These are phyloP conservation scores for Hydroisotoma schaefferi DNA, from an alignment of 2,888 invertebrate species.

Conservation along the genomic window DNA sequence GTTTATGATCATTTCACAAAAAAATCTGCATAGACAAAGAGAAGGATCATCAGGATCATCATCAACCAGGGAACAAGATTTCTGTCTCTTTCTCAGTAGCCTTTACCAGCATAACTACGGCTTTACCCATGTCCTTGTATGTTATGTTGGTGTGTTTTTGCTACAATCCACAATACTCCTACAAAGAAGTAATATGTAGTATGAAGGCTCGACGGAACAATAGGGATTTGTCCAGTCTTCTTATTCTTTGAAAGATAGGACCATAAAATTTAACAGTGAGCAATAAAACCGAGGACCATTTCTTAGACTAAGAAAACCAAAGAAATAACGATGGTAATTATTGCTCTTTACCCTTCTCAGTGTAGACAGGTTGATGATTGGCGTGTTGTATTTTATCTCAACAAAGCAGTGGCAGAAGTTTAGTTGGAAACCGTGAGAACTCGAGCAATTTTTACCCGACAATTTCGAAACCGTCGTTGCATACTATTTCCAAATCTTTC, in stretches of 20 bases:
- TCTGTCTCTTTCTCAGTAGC: no score
- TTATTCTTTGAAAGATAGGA: constrained; percentile 30
- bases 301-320: constrained; percentile 40
- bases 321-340: constrained; percentile 48
- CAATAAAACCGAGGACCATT: constrained; percentile 42
- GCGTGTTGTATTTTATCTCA: constrained; percentile 46
- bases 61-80: no score
- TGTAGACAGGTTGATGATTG: constrained; percentile 43
- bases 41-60: no score
- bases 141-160: no score
- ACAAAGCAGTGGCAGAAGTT: constrained; percentile 16
- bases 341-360: constrained; percentile 42
- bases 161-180: neutral
- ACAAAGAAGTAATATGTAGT: neutral
- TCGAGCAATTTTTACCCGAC: constrained; percentile 11
- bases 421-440: constrained; percentile 32
- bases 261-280: constrained; percentile 40
- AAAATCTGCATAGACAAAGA: constrained; percentile 13
- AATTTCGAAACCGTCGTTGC: neutral
- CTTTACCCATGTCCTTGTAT: no score
- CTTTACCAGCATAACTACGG: no score
- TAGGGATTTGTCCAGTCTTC: constrained; percentile 17
- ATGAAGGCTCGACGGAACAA: constrained; percentile 9
- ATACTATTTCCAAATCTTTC: neutral
- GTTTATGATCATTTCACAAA: constrained; percentile 14